Base-by-base conservation (phyloP, 2,888 invertebrate species). In the Hypolimnas misippus region DNA sequence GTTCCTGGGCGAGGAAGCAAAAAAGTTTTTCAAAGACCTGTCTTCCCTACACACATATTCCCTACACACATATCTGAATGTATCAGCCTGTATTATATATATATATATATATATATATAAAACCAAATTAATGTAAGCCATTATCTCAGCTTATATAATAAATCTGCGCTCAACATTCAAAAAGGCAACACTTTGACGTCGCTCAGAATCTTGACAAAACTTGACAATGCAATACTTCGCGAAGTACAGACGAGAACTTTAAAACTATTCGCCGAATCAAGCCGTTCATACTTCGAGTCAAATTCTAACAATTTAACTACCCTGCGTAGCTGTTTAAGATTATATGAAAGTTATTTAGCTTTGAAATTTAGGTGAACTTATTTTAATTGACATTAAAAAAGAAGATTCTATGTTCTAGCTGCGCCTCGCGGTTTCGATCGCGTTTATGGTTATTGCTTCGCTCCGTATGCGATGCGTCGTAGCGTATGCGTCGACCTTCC, bases 211-310 rank as follows among this genome's bases (percentile, higher is more conserved):
- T 33, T 33, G 33, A 10, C 40, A 42, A 42, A 35, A 35, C 35
- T 35, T 3, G 35, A n/a, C 17, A 17, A 42, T 19, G 42, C 42
- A 17, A 17, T 42, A 42, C 7, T 16, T 42, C n/a, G n/a, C n/a
- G 16, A 42, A 42, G 17, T 42, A 58, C 31, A 51, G 38, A 17
- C 16, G 14, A 50, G 35, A 38, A 42, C 19, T 10, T n/a, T 12
- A 10, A 8, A 59, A 59, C 55, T 59, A 55, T 59, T 59, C 54
- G 14, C 54, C 57, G 50, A 55, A 44, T 55, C 16, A 29, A 29
- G 42, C 17, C 50, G 14, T 35, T 63, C 17, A 54, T 14, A 54
- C 33, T 21, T 29, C 19, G 25, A 7, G 55, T 42, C 42, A n/a
- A 40, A 49, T 21, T 38, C n/a, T n/a, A 40, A 38, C 7, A 21